Percentiles rank a stretch among this genome's conserved stretches.
phyloP scores from a whole-genome alignment of 2,113 vertebrate genomes.

The Sphyrna mokarran region DNA sequence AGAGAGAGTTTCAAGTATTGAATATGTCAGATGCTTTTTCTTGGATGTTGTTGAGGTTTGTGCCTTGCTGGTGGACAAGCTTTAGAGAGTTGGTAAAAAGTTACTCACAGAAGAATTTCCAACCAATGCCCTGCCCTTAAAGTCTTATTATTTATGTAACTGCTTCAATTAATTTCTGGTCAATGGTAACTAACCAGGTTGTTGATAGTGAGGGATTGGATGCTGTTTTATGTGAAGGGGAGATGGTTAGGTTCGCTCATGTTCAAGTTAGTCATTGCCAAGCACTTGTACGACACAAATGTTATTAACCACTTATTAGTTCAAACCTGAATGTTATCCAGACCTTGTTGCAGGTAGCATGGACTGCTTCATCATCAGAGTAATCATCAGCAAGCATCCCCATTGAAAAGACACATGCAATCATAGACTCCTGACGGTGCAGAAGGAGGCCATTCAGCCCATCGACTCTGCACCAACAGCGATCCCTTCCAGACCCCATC shows the following conservation, averaged over 20 bases:
- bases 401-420: background rate
- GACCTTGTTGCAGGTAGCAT: background rate
- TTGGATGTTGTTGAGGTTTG: no score
- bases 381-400: background rate
- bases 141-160: background rate
- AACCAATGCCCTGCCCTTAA: background rate
- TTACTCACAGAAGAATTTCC: no score
- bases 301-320: background rate
- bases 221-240: background rate
- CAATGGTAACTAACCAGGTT: background rate
- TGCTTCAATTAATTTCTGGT: background rate
- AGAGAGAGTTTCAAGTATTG: no score
- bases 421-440: no score
- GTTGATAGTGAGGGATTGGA: background rate
- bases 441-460: no score
- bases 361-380: background rate
- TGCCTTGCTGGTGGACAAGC: no score
- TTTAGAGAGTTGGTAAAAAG: no score
- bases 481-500: no score
- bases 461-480: no score
- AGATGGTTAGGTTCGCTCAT: background rate
- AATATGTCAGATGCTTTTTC: no score
- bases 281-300: background rate
- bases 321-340: background rate
- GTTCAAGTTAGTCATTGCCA: background rate